phyloP scores from a whole-genome alignment of 1,140 invertebrate genomes.

The Rhopalosiphum padi region DNA sequence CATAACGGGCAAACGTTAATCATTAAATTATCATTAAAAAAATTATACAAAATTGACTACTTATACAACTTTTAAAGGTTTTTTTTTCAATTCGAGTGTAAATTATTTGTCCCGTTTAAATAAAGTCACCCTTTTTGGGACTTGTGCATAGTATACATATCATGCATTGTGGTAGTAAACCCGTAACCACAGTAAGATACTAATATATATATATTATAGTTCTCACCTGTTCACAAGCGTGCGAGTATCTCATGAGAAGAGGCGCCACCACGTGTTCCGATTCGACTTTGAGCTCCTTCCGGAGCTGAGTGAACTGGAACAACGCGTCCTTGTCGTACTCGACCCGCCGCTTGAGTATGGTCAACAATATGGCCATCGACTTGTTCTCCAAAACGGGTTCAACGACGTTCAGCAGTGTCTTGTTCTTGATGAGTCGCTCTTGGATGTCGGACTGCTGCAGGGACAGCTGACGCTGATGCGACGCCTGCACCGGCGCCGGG shows the following conservation, averaged over 20 bases:
- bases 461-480: slow-evolving; percentile 86
- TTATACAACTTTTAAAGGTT: no score
- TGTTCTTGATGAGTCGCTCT: slow-evolving; percentile 89
- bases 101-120: no score
- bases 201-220: neutral
- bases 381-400: slow-evolving; percentile 72
- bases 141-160: neutral
- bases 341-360: slow-evolving; percentile 71
- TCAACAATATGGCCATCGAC: slow-evolving; percentile 67
- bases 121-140: neutral
- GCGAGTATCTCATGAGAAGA: slow-evolving; percentile 82
- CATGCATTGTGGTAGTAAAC: no score
- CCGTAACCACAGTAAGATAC: neutral
- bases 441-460: slow-evolving; percentile 83
- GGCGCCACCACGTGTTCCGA: slow-evolving; percentile 73
- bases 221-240: slow-evolving; percentile 75
- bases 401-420: slow-evolving; percentile 83
- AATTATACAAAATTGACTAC: no score
- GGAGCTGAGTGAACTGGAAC: slow-evolving; percentile 74
- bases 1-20: no score
- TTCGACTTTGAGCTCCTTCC: slow-evolving; percentile 70
- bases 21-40: no score
- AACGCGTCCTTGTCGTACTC: slow-evolving; percentile 76
- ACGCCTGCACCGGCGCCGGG: slow-evolving; percentile 83
- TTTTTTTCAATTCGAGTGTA: no score